Evolutionary conservation across 2,888 invertebrate genomes (phyloP).

Genomic region (Aphidoletes aphidimyza): DNA sequence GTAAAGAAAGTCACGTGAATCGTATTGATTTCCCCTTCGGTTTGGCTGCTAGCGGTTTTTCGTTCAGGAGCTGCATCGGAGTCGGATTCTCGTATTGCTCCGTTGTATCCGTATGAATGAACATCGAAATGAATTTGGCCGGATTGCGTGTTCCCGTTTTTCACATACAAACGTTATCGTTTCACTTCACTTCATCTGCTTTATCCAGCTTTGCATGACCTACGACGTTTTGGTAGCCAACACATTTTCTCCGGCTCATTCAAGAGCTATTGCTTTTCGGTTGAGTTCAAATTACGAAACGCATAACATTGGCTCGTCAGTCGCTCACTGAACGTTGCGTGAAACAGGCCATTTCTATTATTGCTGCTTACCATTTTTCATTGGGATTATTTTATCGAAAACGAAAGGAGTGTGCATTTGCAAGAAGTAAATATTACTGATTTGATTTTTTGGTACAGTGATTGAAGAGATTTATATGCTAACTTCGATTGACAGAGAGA

Average conservation of each 20-base stretch:
- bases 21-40: not conserved
- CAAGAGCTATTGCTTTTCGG: not conserved
- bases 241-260: not conserved
- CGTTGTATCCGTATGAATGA: not conserved
- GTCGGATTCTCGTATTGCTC: not conserved
- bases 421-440: not conserved
- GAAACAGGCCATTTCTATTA: not conserved
- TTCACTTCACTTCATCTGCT: constrained; percentile 32
- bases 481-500: not conserved
- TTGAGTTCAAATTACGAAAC: not conserved
- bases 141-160: not conserved
- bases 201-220: constrained; percentile 38
- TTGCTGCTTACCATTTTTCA: not conserved
- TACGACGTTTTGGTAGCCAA: constrained; percentile 29
- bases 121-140: not conserved
- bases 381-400: not conserved
- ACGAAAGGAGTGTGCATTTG: not conserved
- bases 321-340: constrained; percentile 38
- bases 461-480: not conserved
- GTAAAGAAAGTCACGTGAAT: constrained; percentile 7
- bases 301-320: constrained; percentile 38
- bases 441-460: not conserved
- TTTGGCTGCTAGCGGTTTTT: not conserved
- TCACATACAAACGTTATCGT: not conserved
- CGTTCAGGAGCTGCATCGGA: not conserved